phyloP scores from a whole-genome alignment of 2,888 invertebrate species.

The Metellina segmentata region DNA sequence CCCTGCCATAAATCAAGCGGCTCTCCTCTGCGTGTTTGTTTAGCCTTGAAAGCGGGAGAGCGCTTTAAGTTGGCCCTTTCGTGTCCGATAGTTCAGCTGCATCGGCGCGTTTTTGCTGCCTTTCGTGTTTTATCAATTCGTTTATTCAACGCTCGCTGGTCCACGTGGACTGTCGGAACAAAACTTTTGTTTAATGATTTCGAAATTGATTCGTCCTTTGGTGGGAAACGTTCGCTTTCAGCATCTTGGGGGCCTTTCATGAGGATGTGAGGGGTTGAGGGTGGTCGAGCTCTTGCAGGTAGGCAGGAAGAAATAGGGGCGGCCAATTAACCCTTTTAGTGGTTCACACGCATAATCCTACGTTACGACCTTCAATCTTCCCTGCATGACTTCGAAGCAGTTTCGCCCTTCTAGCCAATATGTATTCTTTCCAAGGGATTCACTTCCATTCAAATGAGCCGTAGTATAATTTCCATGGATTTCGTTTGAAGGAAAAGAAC shows the following conservation, averaged over 20 bases:
- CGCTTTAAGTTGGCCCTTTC: constrained; percentile 51
- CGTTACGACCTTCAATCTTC: too few relatives aligned
- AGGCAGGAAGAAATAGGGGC: neutral
- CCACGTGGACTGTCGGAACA: constrained; percentile 50
- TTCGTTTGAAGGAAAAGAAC: too few relatives aligned
- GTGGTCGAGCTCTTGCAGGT: too few relatives aligned
- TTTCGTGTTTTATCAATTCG: constrained; percentile 64
- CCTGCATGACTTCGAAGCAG: too few relatives aligned
- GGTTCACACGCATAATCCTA: too few relatives aligned
- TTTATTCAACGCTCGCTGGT: constrained; percentile 37
- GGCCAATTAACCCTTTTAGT: neutral
- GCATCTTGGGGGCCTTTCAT: too few relatives aligned
- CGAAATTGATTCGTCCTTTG: constrained; percentile 52
- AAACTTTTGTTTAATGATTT: constrained; percentile 70
- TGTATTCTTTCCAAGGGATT: neutral
- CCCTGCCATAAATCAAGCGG: constrained; percentile 60
- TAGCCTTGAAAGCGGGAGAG: constrained; percentile 64
- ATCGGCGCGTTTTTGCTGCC: constrained; percentile 33
- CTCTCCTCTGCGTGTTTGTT: constrained; percentile 60
- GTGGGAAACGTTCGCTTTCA: neutral
- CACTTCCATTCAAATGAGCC: neutral
- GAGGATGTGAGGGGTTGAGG: too few relatives aligned
- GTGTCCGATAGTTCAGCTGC: constrained; percentile 58
- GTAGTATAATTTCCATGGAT: too few relatives aligned
- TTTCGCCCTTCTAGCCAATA: neutral